These are phyloP conservation scores for Anthopleura xanthogrammica DNA, from an alignment of 92 coral and sea anemone species.

Conservation along the genomic window DNA sequence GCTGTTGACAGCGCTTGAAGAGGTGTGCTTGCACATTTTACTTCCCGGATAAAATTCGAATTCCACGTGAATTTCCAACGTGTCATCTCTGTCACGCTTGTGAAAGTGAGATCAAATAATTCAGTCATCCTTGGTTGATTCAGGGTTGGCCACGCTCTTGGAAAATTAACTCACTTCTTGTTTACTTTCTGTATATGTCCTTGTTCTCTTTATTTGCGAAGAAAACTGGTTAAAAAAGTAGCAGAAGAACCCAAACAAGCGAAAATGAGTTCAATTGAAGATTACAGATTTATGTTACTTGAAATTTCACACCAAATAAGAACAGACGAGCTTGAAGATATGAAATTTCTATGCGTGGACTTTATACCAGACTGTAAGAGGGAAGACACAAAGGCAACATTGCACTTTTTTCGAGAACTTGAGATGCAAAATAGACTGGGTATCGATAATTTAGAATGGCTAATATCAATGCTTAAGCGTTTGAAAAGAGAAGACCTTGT, in stretches of 20 bases:
- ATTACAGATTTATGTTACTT: constrained; percentile 34
- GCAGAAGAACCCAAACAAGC: background rate
- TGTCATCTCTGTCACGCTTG: background rate
- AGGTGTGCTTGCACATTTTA: no score
- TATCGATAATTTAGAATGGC: constrained; percentile 27
- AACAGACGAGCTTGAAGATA: constrained; percentile 16
- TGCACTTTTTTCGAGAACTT: constrained; percentile 42
- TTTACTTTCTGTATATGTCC: background rate
- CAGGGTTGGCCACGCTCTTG: no score
- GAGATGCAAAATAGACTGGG: constrained; percentile 27
- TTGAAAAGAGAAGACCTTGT: constrained; percentile 25
- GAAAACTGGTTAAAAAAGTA: background rate
- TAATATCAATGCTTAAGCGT: constrained; percentile 21
- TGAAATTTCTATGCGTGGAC: constrained; percentile 44
- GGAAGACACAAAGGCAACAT: constrained; percentile 16
- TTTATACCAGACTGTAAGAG: constrained; percentile 25
- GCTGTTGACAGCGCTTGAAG: no score
- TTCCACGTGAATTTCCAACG: background rate
- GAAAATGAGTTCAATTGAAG: constrained; percentile 10
- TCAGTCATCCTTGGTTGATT: background rate
- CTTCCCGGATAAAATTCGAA: background rate
- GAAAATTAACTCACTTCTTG: background rate
- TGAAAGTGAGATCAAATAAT: background rate
- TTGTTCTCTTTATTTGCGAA: background rate
- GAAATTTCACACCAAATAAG: constrained; percentile 30